Evolutionary conservation across 2,888 invertebrate genomes (phyloP).

Genomic region (Xiphydria camelus): DNA sequence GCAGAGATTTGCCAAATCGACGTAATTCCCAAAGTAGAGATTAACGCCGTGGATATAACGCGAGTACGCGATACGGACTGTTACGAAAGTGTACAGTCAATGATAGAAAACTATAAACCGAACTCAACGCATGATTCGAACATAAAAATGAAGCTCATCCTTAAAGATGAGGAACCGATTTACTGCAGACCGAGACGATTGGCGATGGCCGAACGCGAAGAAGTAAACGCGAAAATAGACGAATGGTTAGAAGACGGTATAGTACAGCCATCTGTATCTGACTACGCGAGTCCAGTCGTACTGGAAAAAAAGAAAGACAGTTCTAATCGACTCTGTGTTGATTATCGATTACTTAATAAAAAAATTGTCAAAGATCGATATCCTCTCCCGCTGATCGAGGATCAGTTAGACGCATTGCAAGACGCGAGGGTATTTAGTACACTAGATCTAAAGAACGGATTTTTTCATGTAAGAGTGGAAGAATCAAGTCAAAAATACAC

Average conservation of each 20-base stretch:
- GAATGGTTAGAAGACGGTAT: conserved; percentile 24
- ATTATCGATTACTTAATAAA: conserved; percentile 22
- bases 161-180: conserved; percentile 20
- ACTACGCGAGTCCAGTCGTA: conserved; percentile 24
- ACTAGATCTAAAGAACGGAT: conserved; percentile 21
- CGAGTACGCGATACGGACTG: neutral
- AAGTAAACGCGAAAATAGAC: conserved; percentile 20
- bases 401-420: conserved; percentile 18
- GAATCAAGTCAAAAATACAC: conserved; percentile 17
- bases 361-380: conserved; percentile 22
- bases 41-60: conserved; percentile 1
- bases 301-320: conserved; percentile 21
- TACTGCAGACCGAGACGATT: conserved; percentile 19
- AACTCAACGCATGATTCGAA: too few species aligned
- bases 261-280: conserved; percentile 18
- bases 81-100: neutral
- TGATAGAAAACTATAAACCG: too few species aligned
- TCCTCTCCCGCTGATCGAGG: conserved; percentile 24
- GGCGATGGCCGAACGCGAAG: conserved; percentile 13
- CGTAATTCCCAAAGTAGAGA: neutral
- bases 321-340: too few species aligned
- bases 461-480: conserved; percentile 13
- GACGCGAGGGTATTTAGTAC: conserved; percentile 20
- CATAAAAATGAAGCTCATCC: too few species aligned
- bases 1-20: neutral